Conservation (phyloP, 2,888 invertebrate species). For the Lasioglossum oenotherae region DNA sequence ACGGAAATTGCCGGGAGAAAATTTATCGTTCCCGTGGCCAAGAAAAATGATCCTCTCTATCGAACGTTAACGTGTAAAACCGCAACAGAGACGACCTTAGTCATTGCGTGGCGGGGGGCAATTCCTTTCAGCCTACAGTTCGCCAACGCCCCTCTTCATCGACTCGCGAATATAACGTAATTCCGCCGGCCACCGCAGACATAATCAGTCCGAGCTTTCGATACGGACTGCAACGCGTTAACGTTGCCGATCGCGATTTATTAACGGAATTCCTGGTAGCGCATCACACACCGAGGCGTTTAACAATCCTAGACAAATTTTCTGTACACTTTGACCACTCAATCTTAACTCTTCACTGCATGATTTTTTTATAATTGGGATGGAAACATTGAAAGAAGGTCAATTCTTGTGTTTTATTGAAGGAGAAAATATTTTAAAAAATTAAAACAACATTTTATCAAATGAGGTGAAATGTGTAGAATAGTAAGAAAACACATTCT, state of each 20-base stretch:
- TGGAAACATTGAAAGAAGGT: too few species aligned
- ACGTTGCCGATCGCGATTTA: background rate
- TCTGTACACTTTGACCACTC: too few species aligned
- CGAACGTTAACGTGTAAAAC: slow-evolving; percentile 54
- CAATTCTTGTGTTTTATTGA: too few species aligned
- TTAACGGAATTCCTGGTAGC: background rate
- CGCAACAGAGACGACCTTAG: slow-evolving; percentile 41
- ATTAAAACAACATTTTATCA: too few species aligned
- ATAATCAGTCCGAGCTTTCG: slow-evolving; percentile 31
- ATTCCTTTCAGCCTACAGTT: slow-evolving; percentile 24
- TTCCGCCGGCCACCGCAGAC: background rate
- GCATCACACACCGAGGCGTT: too few species aligned
- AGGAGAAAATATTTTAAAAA: too few species aligned
- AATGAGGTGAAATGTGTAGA: too few species aligned
- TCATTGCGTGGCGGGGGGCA: background rate
- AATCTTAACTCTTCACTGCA: too few species aligned
- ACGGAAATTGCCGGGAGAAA: slow-evolving; percentile 62
- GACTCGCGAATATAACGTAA: slow-evolving; percentile 14
- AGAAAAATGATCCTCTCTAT: slow-evolving; percentile 40
- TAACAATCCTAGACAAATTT: too few species aligned
- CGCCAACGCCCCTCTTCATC: slow-evolving; percentile 5
- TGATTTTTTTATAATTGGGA: too few species aligned
- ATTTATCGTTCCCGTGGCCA: slow-evolving; percentile 45
- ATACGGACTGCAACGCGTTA: background rate
- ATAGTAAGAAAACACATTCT: too few species aligned